phyloP scores from a whole-genome alignment of 2,888 invertebrate species.

The Corbicula japonica region DNA sequence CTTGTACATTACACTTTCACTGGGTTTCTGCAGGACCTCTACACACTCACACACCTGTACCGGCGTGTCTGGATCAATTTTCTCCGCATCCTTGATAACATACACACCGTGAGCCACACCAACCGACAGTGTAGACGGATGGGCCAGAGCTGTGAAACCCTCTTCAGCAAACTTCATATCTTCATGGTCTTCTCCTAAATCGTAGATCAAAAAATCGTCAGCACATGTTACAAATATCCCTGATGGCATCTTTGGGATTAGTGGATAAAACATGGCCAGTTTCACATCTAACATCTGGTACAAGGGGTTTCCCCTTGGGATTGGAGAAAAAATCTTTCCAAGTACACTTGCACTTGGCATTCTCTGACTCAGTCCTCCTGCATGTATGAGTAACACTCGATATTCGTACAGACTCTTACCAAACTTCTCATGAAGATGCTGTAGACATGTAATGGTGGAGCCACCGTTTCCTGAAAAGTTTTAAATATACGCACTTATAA shows the following conservation, averaged over 20 bases:
- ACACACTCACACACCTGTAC: constrained; percentile 82
- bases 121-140: constrained; percentile 86
- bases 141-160: constrained; percentile 87
- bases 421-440: constrained; percentile 78
- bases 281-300: constrained; percentile 87
- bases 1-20: constrained; percentile 83
- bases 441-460: constrained; percentile 85
- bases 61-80: constrained; percentile 65
- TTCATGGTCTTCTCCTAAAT: constrained; percentile 67
- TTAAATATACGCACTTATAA: no score
- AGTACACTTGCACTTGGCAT: constrained; percentile 87
- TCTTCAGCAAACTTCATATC: constrained; percentile 65
- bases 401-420: constrained; percentile 77
- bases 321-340: constrained; percentile 87
- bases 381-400: constrained; percentile 86
- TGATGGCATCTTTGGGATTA: constrained; percentile 84
- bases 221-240: constrained; percentile 87
- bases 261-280: constrained; percentile 86
- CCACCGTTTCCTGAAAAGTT: constrained; percentile 87
- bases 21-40: constrained; percentile 87
- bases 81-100: constrained; percentile 81
- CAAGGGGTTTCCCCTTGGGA: constrained; percentile 84
- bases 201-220: constrained; percentile 87
- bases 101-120: constrained; percentile 87
- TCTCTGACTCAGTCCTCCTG: constrained; percentile 87